A percentile compares a stretch with the other conserved stretches of the same genome.
Evolutionary conservation across 1,140 invertebrate species (phyloP).

Genomic region (Medauroidea extradentata): DNA sequence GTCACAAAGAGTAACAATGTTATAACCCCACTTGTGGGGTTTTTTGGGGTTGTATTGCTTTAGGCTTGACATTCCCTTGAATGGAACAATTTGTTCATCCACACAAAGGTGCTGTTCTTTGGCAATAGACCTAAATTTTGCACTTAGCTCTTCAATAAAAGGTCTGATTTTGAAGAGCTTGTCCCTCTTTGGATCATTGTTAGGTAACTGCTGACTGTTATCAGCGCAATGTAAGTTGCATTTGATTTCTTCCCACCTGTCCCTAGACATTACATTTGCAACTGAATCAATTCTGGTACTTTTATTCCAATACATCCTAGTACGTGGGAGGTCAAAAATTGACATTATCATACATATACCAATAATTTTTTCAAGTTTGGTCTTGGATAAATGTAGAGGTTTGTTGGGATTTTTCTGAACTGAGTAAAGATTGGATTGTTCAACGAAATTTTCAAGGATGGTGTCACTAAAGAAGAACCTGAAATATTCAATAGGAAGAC

Average conservation of each 20-base stretch:
- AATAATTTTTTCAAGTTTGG: neutral
- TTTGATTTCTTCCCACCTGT: constrained; percentile 21
- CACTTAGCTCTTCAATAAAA: constrained; percentile 31
- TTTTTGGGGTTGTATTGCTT: constrained; percentile 43
- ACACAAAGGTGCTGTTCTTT: constrained; percentile 33
- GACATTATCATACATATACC: neutral
- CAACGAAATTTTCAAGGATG: constrained; percentile 15
- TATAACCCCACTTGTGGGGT: constrained; percentile 45
- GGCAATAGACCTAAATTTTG: constrained; percentile 28
- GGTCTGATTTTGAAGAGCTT: constrained; percentile 39
- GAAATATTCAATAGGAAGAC: no score
- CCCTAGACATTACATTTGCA: constrained; percentile 22
- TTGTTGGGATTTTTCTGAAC: neutral
- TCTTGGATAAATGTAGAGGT: neutral
- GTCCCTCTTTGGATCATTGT: constrained; percentile 32
- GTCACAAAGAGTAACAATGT: constrained; percentile 39
- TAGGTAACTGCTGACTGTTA: constrained; percentile 8
- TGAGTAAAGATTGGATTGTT: constrained; percentile 17
- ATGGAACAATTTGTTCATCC: constrained; percentile 37
- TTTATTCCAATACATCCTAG: constrained; percentile 30
- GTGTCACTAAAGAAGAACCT: constrained; percentile 15
- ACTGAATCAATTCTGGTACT: constrained; percentile 20
- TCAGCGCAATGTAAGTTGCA: constrained; percentile 23
- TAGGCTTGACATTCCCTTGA: constrained; percentile 39
- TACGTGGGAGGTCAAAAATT: constrained; percentile 1